Base-by-base conservation (phyloP, 2,113 vertebrate species). In the Cygnus atratus region DNA sequence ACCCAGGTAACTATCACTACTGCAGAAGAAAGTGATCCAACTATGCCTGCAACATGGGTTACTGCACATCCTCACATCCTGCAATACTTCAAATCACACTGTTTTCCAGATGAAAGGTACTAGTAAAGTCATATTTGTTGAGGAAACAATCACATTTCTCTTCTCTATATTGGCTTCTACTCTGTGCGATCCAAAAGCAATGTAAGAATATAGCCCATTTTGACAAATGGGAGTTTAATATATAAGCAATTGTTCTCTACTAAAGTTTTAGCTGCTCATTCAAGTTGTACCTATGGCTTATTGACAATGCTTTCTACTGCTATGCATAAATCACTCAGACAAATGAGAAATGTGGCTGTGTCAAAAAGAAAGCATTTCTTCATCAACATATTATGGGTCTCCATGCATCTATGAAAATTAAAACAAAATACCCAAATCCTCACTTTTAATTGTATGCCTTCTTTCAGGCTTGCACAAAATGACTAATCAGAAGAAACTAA, bases 1-100 rank as follows among this genome's bases (percentile, higher is more conserved):
- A 78, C 82, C 33, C 94, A 97, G 95, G 77, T 55, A 95, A 91
- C 87, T 88, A 78, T 65, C 68, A 73, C 46, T 84, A 93, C 78
- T 88, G 82, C 84, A 88, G 71, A 89, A 59, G 44, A 76, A 96
- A 94, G 87, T 12, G 41, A 39, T 92, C 90, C 92, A 82, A 54
- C 88, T 86, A 65, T 13, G 86, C 91, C 62, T 96, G 19, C 31
- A 96, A 58, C 66, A 59, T 70, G 79, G 85, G 75, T 33, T 92
- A 87, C 68, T 81, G 85, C 76, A 89, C 57, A 88, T 75, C 58
- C 84, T 95, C 76, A 87, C 57, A 88, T 75, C 58, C 85, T 95
- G 58, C 54, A 70, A 39, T 50, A 93, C 92, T 95, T 96, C 76
- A 73, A 62, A 48, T 44, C 75, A 92, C 33, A 46, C 91, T 94